Evolutionary conservation across 2,113 vertebrate genomes (phyloP).

Genomic region (Mugil cephalus): DNA sequence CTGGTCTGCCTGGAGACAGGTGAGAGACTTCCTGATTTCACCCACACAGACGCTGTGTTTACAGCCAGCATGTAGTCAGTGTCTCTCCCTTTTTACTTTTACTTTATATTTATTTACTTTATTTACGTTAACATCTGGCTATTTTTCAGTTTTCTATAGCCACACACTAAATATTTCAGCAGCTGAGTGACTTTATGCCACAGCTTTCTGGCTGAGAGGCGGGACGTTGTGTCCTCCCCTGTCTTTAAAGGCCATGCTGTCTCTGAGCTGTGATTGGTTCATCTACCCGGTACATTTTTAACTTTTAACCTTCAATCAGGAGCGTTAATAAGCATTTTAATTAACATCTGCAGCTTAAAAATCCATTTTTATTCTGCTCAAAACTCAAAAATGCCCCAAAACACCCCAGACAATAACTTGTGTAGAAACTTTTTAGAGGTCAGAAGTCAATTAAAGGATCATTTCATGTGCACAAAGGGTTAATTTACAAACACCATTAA

Average conservation of each 20-base stretch:
- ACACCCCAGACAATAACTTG: rapidly evolving
- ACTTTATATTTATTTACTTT: neutral
- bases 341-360: neutral
- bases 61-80: neutral
- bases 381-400: rapidly evolving
- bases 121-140: neutral
- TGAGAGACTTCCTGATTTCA: constrained; percentile 79
- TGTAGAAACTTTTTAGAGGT: neutral
- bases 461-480: constrained; percentile 25
- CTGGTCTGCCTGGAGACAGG: constrained; percentile 55
- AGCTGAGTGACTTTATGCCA: constrained; percentile 7
- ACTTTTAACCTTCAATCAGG: too few relatives aligned
- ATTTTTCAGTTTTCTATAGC: neutral
- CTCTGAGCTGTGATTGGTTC: constrained; percentile 20
- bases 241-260: constrained; percentile 18
- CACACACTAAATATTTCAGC: neutral
- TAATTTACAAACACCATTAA: constrained; percentile 13
- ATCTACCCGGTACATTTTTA: neutral
- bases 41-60: constrained; percentile 31
- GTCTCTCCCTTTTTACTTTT: neutral
- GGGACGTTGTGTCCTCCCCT: neutral
- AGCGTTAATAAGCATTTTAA: neutral
- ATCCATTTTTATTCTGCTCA: neutral
- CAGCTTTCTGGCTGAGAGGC: neutral
- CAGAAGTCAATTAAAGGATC: neutral